Evolutionary conservation across 2,888 invertebrate species (phyloP).

Genomic region (Iphiclides podalirius): DNA sequence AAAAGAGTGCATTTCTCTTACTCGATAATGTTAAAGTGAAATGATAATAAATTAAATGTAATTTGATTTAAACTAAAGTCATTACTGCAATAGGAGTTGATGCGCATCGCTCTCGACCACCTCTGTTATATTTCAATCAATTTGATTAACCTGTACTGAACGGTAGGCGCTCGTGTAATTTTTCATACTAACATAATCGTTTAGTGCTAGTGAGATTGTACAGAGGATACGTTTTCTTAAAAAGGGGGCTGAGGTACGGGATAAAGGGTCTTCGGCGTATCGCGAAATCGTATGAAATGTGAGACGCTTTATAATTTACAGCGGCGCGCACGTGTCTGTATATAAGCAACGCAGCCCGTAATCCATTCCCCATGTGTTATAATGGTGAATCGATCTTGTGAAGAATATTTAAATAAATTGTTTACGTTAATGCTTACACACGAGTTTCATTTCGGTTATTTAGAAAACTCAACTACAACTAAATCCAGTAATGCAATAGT

Average conservation of each 20-base stretch:
- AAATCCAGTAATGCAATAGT: too few relatives aligned
- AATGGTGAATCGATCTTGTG: constrained; percentile 56
- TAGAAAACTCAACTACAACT: too few relatives aligned
- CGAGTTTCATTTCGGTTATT: constrained; percentile 36
- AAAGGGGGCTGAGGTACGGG: not conserved
- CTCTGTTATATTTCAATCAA: too few relatives aligned
- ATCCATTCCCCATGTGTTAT: constrained; percentile 64
- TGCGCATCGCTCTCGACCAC: too few relatives aligned
- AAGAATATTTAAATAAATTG: constrained; percentile 73
- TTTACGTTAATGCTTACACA: constrained; percentile 68
- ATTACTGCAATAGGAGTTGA: too few relatives aligned
- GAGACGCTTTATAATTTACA: constrained; percentile 13
- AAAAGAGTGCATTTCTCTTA: not conserved
- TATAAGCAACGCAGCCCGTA: constrained; percentile 34
- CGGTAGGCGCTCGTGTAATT: not conserved
- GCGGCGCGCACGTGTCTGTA: constrained; percentile 36
- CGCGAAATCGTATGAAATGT: constrained; percentile 7
- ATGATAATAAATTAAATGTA: constrained; percentile 9
- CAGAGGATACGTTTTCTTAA: constrained; percentile 3
- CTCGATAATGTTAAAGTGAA: constrained; percentile 1
- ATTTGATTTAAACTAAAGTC: too few relatives aligned
- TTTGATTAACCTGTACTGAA: not conserved
- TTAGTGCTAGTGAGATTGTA: constrained; percentile 1
- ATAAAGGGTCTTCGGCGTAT: not conserved
- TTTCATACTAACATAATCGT: not conserved